These are phyloP conservation scores for Kuschelorhynchus macadamiae DNA, from an alignment of 2,888 invertebrate species.

Conservation along the genomic window DNA sequence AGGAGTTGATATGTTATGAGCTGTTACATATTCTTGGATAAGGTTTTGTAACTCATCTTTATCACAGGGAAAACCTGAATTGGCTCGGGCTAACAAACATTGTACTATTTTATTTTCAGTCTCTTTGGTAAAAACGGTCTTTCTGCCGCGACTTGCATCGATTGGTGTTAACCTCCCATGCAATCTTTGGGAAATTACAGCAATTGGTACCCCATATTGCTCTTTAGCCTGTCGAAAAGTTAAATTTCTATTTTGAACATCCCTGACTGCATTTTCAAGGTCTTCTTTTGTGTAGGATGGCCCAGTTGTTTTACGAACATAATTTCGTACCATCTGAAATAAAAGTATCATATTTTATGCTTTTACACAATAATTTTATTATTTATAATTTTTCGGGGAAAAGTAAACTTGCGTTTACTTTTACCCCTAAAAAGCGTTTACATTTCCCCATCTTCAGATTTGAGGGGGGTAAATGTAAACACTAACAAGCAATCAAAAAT, in stretches of 20 bases:
- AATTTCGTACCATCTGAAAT: slow-evolving; percentile 12
- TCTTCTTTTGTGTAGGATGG: background rate
- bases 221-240: background rate
- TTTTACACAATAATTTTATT: background rate
- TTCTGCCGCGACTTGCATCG: slow-evolving; percentile 18
- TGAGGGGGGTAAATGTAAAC: slow-evolving; percentile 10
- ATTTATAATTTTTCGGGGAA: background rate
- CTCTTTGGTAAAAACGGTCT: slow-evolving; percentile 2
- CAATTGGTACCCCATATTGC: background rate
- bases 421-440: slow-evolving; percentile 19
- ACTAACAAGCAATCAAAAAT: background rate
- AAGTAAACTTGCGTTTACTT: slow-evolving; percentile 7
- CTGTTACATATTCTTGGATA: slow-evolving; percentile 37
- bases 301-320: slow-evolving; percentile 4
- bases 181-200: slow-evolving; percentile 12
- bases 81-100: slow-evolving; percentile 4
- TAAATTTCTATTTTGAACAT: slow-evolving; percentile 16
- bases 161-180: background rate
- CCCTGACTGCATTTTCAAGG: slow-evolving; percentile 1
- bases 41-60: slow-evolving; percentile 48
- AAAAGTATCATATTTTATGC: background rate
- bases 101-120: slow-evolving; percentile 36
- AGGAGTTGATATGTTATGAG: too few species aligned
- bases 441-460: slow-evolving; percentile 14
- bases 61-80: slow-evolving; percentile 5